Evolutionary conservation across 2,113 vertebrate species (phyloP), one percentile per base, ranked within the genome.

Genomic region (Cheirogaleus medius): DNA sequence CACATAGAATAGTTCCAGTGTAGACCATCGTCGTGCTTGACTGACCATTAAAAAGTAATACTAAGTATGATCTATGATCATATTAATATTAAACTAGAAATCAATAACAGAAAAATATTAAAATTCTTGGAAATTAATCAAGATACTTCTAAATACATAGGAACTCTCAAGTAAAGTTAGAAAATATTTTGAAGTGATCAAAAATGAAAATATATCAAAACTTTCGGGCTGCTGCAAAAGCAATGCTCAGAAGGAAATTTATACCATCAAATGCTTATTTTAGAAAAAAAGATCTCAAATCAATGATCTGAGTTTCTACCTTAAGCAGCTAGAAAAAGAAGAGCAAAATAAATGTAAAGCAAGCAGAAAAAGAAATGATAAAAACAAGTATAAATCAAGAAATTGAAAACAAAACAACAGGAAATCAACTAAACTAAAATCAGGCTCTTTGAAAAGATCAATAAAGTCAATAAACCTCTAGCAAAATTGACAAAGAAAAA

Each of bases 111-210:
- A 77, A 56, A 68, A 44, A 83, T 37, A 17, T 44, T 13, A 13
- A 81, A 54, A 81, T 73, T 42, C 64, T 56, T 91, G 63, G 52
- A 71, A 69, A 44, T 78, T 78, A 68, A 58, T 27, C 60, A 77
- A 29, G 32, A 54, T 90, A 68, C n/a, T 17, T 80, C 49, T 42
- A 95, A 78, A 64, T 56, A 56, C 21, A 44, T 44, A 94, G 25
- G 32, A 86, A 80, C 14, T 86, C 63, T 86, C 34, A 91, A 60
- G 71, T 64, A 95, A 92, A 92, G 87, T 92, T 91, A 91, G 42
- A 71, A 74, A 66, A 66, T 87, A 66, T 34, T 92, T 81, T 81
- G 13, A 47, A 69, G 20, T 71, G 23, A 81, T 52, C 47, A 39
- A 58, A 95, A 87, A 64, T 92, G 64, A 83, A 88, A 88, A 95